phyloP scores from a whole-genome alignment of 2,113 vertebrate species.

The Tursiops truncatus region DNA sequence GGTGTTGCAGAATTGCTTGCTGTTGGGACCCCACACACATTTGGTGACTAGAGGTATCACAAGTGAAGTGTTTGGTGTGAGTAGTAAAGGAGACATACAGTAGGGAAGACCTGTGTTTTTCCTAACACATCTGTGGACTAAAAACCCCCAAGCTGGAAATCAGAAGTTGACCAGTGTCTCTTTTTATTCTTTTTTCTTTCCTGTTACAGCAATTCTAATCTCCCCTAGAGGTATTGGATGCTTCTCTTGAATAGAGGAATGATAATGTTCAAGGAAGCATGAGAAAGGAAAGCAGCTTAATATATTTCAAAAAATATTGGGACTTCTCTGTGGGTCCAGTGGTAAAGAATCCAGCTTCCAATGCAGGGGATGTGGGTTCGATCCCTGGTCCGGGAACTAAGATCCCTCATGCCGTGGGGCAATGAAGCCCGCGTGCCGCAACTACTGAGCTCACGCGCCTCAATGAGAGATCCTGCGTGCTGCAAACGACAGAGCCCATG shows the following conservation, averaged over 20 bases:
- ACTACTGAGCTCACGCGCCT: too few species aligned
- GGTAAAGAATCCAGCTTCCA: too few species aligned
- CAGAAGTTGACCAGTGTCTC: not conserved
- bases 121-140: not conserved
- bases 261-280: not conserved
- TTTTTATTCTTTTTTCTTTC: not conserved
- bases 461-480: too few species aligned
- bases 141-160: not conserved
- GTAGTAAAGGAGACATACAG: not conserved
- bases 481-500: too few species aligned
- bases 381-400: too few species aligned
- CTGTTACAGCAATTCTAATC: not conserved
- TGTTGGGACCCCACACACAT: not conserved
- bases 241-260: not conserved
- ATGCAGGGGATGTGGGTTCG: too few species aligned
- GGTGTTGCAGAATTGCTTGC: not conserved
- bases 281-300: not conserved
- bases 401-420: too few species aligned
- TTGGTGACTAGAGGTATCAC: not conserved
- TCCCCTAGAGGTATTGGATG: rapidly evolving
- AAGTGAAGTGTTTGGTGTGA: not conserved
- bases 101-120: not conserved
- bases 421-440: too few species aligned
- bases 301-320: not conserved
- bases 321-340: too few species aligned